Conservation (phyloP, 2,113 vertebrate genomes). For the Podarcis muralis region DNA sequence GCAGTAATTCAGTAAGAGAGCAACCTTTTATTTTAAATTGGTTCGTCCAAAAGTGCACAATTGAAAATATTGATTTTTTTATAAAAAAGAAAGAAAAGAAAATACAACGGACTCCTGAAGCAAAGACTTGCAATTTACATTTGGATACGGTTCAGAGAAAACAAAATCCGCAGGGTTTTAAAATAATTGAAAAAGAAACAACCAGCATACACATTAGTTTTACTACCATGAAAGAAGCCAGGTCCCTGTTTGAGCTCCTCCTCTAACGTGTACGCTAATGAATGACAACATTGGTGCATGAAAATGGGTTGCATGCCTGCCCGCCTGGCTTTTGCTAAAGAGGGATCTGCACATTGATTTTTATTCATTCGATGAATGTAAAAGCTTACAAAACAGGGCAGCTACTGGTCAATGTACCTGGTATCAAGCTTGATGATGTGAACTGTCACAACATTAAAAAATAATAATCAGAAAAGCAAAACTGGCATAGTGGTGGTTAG, state of each 20-base stretch:
- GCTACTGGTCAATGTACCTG: background rate
- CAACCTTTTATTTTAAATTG: constrained; percentile 60
- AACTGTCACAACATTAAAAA: background rate
- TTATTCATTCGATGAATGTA: background rate
- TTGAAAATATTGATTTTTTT: too few relatives aligned
- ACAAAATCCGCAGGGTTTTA: background rate
- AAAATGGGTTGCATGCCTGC: too few relatives aligned
- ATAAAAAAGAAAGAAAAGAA: background rate
- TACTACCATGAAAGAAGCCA: background rate
- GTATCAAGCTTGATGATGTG: background rate
- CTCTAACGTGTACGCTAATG: background rate
- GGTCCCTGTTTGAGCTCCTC: background rate
- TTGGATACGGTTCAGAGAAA: background rate
- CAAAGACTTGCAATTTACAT: background rate
- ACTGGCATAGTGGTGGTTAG: background rate
- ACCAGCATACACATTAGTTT: background rate
- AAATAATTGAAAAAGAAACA: background rate
- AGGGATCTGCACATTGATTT: background rate
- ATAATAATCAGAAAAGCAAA: background rate
- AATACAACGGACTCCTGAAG: constrained; percentile 30
- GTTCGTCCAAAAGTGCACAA: constrained; percentile 35
- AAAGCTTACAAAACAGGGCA: background rate
- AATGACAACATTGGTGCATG: background rate
- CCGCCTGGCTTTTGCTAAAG: background rate
- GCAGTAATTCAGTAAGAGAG: constrained; percentile 47